These are phyloP conservation scores for Redunca redunca DNA, from an alignment of 2,113 vertebrate species.

Conservation along the genomic window DNA sequence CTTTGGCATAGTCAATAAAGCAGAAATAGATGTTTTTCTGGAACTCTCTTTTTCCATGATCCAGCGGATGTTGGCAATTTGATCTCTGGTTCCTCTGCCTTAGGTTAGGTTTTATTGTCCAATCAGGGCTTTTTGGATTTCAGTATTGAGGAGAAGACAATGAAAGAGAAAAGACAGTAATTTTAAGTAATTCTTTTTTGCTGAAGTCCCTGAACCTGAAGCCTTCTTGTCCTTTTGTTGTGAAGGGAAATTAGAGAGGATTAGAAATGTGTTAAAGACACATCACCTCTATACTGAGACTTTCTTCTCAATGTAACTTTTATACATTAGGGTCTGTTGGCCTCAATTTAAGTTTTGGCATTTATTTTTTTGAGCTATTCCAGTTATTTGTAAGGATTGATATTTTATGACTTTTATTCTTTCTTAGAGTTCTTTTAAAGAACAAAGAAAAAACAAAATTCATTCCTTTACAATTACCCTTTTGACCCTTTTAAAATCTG, in stretches of 20 bases:
- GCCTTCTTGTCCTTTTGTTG: not conserved
- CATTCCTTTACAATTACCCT: not conserved
- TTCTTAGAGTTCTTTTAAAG: not conserved
- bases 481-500: not conserved
- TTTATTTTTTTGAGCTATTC: not conserved
- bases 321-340: not conserved
- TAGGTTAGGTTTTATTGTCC: not conserved
- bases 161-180: not conserved
- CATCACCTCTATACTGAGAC: not conserved
- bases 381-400: not conserved
- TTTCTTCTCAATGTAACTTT: not conserved
- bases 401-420: not conserved
- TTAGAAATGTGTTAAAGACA: not conserved
- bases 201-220: not conserved
- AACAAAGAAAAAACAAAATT: not conserved
- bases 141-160: not conserved
- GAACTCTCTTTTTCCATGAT: too few relatives aligned
- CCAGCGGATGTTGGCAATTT: too few relatives aligned
- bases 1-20: too few relatives aligned
- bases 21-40: too few relatives aligned
- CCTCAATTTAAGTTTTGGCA: not conserved
- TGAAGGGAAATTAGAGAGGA: not conserved
- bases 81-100: too few relatives aligned
- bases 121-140: not conserved
- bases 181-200: not conserved